Evolutionary conservation across 53 echinoderm and acorn worm species (phyloP), one percentile per base, ranked within the genome.

Genomic region (Holothuria leucospilota): DNA sequence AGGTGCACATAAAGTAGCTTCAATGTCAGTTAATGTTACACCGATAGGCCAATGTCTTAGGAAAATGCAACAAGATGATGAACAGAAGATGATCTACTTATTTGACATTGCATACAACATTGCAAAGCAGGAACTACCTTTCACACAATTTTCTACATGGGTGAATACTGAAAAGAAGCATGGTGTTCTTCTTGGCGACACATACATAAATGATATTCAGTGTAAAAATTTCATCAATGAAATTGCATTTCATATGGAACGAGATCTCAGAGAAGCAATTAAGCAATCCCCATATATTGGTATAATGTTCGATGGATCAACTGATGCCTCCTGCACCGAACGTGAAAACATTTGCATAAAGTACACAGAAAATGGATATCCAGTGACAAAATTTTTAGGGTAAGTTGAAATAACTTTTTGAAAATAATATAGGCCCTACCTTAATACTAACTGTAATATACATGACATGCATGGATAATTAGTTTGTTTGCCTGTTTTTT

Each of bases 221-320:
- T 87, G 87, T 39, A 28, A 52, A 51, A 87, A 46, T 27, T 53
- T 80, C 21, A 66, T 46, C 67, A 66, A 87, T 51, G 29, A 65
- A 41, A 78, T 78, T 40, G 15, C 59, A 78, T 10, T 52, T 26
- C 3, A 51, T 13, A n/a, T 53, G 9, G 39, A n/a, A n/a, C n/a
- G n/a, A n/a, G n/a, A n/a, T n/a, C n/a, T n/a, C n/a, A n/a, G n/a
- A n/a, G n/a, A n/a, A n/a, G n/a, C n/a, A n/a, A n/a, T n/a, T n/a
- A 13, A 13, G 21, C 69, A 67, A 26, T 51, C 8, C 77, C 61
- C 78, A 16, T 63, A 29, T 87, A 87, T 78, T 78, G 77, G 49
- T 87, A 49, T 8, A 23, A 77, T 8, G 78, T 87, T 41, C 12
- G 87, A 78, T 78, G 87, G 87, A 5, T 40, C 87, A 24, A 87